Percentiles rank a stretch among this genome's conserved stretches.
Conservation (phyloP, 2,888 invertebrate genomes). For the Epirrita christyi region DNA sequence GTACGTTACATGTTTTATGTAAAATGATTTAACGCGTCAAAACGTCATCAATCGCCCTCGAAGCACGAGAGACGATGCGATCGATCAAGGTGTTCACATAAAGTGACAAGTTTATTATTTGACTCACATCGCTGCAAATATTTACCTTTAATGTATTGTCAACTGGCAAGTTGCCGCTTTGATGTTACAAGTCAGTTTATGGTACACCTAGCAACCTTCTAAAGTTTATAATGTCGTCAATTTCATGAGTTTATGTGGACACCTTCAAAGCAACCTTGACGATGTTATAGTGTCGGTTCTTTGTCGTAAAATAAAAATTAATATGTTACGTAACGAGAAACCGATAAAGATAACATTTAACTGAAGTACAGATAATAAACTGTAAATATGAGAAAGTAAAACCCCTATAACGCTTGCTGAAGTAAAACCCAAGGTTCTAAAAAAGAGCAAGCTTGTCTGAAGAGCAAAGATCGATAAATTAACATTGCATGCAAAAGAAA, state of each 20-base stretch:
- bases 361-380: slow-evolving; percentile 14
- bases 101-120: slow-evolving; percentile 72
- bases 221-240: slow-evolving; percentile 8
- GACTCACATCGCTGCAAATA: slow-evolving; percentile 55
- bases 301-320: slow-evolving; percentile 28
- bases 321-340: slow-evolving; percentile 22
- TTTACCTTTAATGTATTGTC: slow-evolving; percentile 43
- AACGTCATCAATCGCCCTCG: slow-evolving; percentile 41
- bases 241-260: slow-evolving; percentile 52
- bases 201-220: slow-evolving; percentile 1
- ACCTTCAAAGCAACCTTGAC: slow-evolving; percentile 38
- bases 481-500: slow-evolving; percentile 24
- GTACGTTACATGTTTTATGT: slow-evolving; percentile 4
- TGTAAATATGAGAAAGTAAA: slow-evolving; percentile 17
- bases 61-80: slow-evolving; percentile 54
- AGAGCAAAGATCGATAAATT: background rate
- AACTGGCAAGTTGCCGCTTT: slow-evolving; percentile 38
- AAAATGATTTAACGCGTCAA: slow-evolving; percentile 26
- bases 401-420: slow-evolving; percentile 19
- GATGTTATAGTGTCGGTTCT: slow-evolving; percentile 22
- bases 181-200: slow-evolving; percentile 25
- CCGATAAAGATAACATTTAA: slow-evolving; percentile 25
- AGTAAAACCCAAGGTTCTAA: slow-evolving; percentile 12
- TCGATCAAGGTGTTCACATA: slow-evolving; percentile 70
- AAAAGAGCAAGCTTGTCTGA: slow-evolving; percentile 16